Evolutionary conservation across 2,888 invertebrate species (phyloP), one percentile per base, ranked within the genome.

Genomic region (Mythimna impura): DNA sequence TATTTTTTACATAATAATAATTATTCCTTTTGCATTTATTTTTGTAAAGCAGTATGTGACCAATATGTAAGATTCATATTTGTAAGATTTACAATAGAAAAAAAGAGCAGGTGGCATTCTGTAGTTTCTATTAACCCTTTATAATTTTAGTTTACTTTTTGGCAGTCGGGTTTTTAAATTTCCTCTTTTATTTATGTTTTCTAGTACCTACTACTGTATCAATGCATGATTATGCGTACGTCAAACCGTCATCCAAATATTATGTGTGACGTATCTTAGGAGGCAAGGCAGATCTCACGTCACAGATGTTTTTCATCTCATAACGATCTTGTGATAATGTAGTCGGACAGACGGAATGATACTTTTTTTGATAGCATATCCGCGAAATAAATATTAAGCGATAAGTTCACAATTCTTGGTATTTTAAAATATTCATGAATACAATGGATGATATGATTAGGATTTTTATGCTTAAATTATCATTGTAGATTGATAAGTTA

Each of bases 271-370:
- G 83, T 76, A 12, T 40, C 8, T 25, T n/a, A 54, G 50, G 14
- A 65, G 30, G 40, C 64, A 34, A 52, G 43, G 66, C 57, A 50
- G 10, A 17, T 52, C 30, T 60, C 25, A 83, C 83, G 80, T 81
- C 83, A 81, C 20, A 52, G 30, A 62, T 81, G 83, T 83, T 83
- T 83, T 83, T 66, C 34, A 54, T 68, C 64, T 40, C 20, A 22
- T n/a, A 58, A 66, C 20, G 63, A 80, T 79, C 52, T 71, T 43
- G 12, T 63, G 66, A 69, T 73, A 71, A 68, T 66, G 30, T 67
- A 40, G 14, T 52, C 30, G 30, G 4, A 71, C 62, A 73, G 65
- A 66, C 22, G 40, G 52, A 30, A 62, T 50, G 22, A 57, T 40
- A n/a, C 34, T 25, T 66, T 63, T 25, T 66, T 63, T 40, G 14